A percentile compares a stretch with the other conserved stretches of the same genome.
These are phyloP conservation scores for Pomacea maculata DNA, from an alignment of 1,140 invertebrate genomes.

Conservation along the genomic window DNA sequence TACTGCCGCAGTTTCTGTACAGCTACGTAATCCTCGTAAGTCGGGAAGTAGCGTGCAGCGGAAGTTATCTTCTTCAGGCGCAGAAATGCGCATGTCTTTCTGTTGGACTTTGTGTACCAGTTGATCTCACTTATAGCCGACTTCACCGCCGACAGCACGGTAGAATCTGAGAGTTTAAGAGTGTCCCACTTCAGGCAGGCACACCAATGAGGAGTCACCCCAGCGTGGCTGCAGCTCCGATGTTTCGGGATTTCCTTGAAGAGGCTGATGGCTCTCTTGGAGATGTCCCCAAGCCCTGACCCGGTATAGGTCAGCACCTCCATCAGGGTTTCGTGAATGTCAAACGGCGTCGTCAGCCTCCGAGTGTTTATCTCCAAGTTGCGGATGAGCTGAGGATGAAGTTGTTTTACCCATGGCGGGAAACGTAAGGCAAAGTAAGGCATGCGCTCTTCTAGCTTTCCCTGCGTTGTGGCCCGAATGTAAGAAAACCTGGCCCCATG, in stretches of 20 bases:
- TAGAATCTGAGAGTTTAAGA: constrained; percentile 67
- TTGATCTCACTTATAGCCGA: constrained; percentile 13
- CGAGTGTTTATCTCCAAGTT: too few relatives aligned
- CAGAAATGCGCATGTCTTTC: not conserved
- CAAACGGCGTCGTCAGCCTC: too few relatives aligned
- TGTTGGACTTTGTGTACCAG: not conserved
- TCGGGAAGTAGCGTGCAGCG: not conserved
- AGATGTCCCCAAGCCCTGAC: constrained; percentile 69
- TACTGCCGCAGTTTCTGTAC: not conserved
- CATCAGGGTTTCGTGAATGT: too few relatives aligned
- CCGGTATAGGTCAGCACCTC: constrained; percentile 52
- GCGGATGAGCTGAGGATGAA: too few relatives aligned
- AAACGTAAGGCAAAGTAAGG: too few relatives aligned
- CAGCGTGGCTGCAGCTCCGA: constrained; percentile 84
- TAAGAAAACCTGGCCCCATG: too few relatives aligned
- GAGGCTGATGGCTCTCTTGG: constrained; percentile 73
- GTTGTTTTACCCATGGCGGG: too few relatives aligned
- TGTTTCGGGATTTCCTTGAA: constrained; percentile 69
- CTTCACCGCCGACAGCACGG: not conserved
- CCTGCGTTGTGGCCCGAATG: too few relatives aligned
- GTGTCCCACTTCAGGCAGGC: constrained; percentile 88
- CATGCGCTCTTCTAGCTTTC: too few relatives aligned
- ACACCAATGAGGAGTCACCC: constrained; percentile 75
- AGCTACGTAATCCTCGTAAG: not conserved
- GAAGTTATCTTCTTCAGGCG: not conserved